Conservation (phyloP, 1,140 invertebrate species). For the Acarapis woodi region DNA sequence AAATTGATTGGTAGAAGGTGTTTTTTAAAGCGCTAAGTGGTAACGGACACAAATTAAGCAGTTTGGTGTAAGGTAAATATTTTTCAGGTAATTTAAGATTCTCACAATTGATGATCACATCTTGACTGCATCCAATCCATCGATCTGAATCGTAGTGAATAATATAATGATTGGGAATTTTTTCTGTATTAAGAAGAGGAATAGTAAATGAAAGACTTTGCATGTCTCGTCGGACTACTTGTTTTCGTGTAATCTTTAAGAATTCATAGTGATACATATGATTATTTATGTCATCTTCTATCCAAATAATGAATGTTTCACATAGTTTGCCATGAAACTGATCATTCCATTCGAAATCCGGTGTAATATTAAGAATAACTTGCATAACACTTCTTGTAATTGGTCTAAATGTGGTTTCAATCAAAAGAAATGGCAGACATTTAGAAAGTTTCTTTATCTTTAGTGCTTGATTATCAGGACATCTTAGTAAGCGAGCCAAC, state of each 20-base stretch:
- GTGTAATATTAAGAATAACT: slow-evolving; percentile 45
- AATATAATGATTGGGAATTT: slow-evolving; percentile 61
- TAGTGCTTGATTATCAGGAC: slow-evolving; percentile 22
- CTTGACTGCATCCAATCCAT: slow-evolving; percentile 39
- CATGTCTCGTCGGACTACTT: slow-evolving; percentile 36
- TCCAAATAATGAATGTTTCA: slow-evolving; percentile 89
- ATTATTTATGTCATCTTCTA: slow-evolving; percentile 74
- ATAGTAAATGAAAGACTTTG: slow-evolving; percentile 82
- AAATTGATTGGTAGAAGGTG: slow-evolving; percentile 41
- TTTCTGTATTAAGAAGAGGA: slow-evolving; percentile 49
- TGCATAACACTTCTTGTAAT: slow-evolving; percentile 35
- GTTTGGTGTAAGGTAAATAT: slow-evolving; percentile 17
- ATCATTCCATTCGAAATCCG: slow-evolving; percentile 73
- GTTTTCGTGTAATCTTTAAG: slow-evolving; percentile 57
- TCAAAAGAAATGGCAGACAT: slow-evolving; percentile 49
- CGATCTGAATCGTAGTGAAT: slow-evolving; percentile 55
- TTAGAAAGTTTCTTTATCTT: slow-evolving; percentile 58
- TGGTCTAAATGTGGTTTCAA: slow-evolving; percentile 61
- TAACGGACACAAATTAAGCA: slow-evolving; percentile 66
- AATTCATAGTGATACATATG: slow-evolving; percentile 88
- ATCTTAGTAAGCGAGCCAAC: slow-evolving; percentile 15
- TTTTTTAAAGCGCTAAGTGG: slow-evolving; percentile 54
- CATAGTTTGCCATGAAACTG: slow-evolving; percentile 52
- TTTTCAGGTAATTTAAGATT: slow-evolving; percentile 10
- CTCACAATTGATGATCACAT: slow-evolving; percentile 7